phyloP scores from a whole-genome alignment of 2,888 invertebrate species.

The Phlogophora meticulosa region DNA sequence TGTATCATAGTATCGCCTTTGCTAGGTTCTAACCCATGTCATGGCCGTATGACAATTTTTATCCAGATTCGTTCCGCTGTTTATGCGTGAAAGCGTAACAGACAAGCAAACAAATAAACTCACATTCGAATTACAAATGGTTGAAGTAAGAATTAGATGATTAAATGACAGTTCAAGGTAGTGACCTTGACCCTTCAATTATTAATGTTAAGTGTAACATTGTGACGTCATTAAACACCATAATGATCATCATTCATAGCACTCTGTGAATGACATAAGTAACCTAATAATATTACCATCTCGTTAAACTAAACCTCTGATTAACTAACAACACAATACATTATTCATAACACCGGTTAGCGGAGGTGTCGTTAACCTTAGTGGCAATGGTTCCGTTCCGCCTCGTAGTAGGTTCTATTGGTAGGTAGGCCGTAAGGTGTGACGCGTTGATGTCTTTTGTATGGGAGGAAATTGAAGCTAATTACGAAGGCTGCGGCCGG shows the following conservation, averaged over 20 bases:
- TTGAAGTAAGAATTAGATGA: neutral
- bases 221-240: too few relatives aligned
- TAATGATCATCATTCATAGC: neutral
- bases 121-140: too few relatives aligned
- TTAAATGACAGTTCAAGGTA: neutral
- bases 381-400: constrained; percentile 15
- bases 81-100: too few relatives aligned
- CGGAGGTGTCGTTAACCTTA: constrained; percentile 50
- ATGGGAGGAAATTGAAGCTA: neutral
- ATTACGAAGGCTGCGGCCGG: too few relatives aligned
- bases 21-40: too few relatives aligned
- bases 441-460: constrained; percentile 50
- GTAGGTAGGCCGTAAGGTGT: neutral
- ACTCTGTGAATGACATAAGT: neutral
- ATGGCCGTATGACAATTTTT: too few relatives aligned
- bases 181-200: too few relatives aligned
- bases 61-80: too few relatives aligned
- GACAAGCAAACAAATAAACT: too few relatives aligned
- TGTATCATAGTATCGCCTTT: too few relatives aligned
- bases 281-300: neutral
- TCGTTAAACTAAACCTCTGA: constrained; percentile 14
- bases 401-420: constrained; percentile 1
- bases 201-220: neutral
- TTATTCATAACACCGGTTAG: constrained; percentile 31
- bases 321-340: constrained; percentile 37